Evolutionary conservation across 2,113 vertebrate genomes (phyloP), one percentile per base, ranked within the genome.

Genomic region (Cavia aperea): DNA sequence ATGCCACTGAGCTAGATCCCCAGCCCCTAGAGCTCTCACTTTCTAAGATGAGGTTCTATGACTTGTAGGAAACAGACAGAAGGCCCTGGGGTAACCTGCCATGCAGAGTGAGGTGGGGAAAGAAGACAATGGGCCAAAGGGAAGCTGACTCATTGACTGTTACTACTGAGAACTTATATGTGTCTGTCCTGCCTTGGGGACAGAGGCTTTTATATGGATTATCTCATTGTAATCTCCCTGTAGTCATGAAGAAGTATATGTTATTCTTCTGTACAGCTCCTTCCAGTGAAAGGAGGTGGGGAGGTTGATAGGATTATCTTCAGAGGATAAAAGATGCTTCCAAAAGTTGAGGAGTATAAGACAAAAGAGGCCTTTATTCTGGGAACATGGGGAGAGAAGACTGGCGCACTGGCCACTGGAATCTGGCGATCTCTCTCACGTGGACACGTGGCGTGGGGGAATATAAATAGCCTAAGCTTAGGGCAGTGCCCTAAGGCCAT

Each of bases 61-160:
- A 46, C 26, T 88, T 51, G 4, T 26, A 72, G 29, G 39, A 86
- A 88, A 33, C 49, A 24, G 62, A 56, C 1, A 4, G 13, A 72
- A 39, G n/a, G 12, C 5, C 39, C 7, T 54, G 31, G 4, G 14
- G 19, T 56, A 14, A 23, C 13, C 1, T 1, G 1, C 9, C 7
- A 26, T 2, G 12, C 0, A 56, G 16, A 70, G 8, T 0, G 8
- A 36, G 2, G 46, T 39, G n/a, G 56, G 46, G 49, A 60, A n/a
- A 49, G 24, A 23, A 60, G 68, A 46, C 49, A 36, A 4, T 1
- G 24, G 43, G 68, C 10, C 1, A 4, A 33, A 29, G 0, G 33
- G 49, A 16, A 31, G 8, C 0, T 6, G 54, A 62, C 23, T 33
- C 18, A 29, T 68, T 36, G 31, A 79, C 19, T 5, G 0, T 81